Percentiles rank a stretch among this genome's conserved stretches.
Evolutionary conservation across 2,888 invertebrate genomes (phyloP).

Genomic region (Scotopteryx bipunctaria): DNA sequence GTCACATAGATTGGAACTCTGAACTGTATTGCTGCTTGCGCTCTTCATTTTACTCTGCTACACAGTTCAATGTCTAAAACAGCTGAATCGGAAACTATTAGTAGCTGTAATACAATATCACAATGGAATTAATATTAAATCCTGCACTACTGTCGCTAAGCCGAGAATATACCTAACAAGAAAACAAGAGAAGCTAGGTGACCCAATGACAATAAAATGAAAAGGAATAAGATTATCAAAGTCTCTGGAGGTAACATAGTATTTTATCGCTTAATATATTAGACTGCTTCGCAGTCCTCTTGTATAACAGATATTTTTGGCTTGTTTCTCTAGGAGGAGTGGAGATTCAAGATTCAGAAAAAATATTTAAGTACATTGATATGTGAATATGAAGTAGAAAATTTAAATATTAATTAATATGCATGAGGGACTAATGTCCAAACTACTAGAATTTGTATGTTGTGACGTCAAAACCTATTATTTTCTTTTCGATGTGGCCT

Average conservation of each 20-base stretch:
- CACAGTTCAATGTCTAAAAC: constrained; percentile 5
- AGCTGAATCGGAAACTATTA: not conserved
- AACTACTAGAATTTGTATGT: constrained; percentile 2
- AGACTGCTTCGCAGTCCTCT: not conserved
- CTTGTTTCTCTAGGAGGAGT: constrained; percentile 18
- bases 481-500: constrained; percentile 1
- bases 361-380: too few relatives aligned
- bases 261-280: not conserved
- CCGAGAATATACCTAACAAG: not conserved
- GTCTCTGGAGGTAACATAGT: constrained; percentile 16
- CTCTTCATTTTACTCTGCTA: constrained; percentile 7
- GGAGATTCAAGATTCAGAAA: not conserved
- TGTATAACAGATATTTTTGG: constrained; percentile 8
- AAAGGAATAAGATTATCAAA: constrained; percentile 4
- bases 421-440: constrained; percentile 11
- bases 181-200: not conserved
- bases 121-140: constrained; percentile 7
- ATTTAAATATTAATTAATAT: constrained; percentile 9
- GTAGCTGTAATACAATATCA: not conserved
- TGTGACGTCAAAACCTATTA: constrained; percentile 9
- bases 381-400: too few relatives aligned
- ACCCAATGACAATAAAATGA: constrained; percentile 2
- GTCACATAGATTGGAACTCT: constrained; percentile 11
- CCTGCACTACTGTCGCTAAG: constrained; percentile 4
- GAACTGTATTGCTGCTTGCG: constrained; percentile 21